A percentile compares a stretch with the other conserved stretches of the same genome.
phyloP scores from a whole-genome alignment of 2,888 invertebrate genomes.

The Lasioglossum zephyrum region DNA sequence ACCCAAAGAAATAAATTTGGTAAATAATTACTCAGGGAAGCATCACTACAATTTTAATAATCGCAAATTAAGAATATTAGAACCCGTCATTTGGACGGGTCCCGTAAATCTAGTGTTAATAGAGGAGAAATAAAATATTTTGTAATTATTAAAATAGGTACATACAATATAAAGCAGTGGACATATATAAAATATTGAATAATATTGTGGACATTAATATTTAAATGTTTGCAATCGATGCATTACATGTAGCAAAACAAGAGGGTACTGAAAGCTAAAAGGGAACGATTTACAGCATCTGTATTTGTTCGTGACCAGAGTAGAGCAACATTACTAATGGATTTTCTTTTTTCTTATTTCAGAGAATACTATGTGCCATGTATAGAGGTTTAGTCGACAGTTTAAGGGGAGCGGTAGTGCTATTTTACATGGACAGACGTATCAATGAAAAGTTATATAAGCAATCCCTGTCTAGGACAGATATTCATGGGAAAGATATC shows the following conservation, averaged over 20 bases:
- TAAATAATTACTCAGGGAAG: too few species aligned
- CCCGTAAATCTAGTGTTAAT: too few species aligned
- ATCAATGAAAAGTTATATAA: conserved; percentile 88
- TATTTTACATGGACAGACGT: conserved; percentile 92
- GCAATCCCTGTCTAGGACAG: conserved; percentile 86
- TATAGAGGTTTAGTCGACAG: conserved; percentile 92
- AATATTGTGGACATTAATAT: too few species aligned
- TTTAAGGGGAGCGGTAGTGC: conserved; percentile 90
- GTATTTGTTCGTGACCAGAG: not conserved
- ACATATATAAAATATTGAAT: too few species aligned
- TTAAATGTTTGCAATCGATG: too few species aligned
- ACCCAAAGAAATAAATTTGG: too few species aligned
- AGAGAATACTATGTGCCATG: conserved; percentile 88
- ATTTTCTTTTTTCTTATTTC: conserved; percentile 77
- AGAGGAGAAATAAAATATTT: too few species aligned
- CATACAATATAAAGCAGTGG: too few species aligned
- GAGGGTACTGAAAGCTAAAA: not conserved
- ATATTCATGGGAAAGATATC: conserved; percentile 84
- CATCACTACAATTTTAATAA: too few species aligned
- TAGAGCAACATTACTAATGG: not conserved
- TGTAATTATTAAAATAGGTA: too few species aligned
- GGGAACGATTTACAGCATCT: not conserved
- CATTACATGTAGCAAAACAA: not conserved
- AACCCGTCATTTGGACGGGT: too few species aligned
- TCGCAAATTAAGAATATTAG: too few species aligned